Conservation (phyloP, 2,113 vertebrate species). For the Labeo rohita region DNA sequence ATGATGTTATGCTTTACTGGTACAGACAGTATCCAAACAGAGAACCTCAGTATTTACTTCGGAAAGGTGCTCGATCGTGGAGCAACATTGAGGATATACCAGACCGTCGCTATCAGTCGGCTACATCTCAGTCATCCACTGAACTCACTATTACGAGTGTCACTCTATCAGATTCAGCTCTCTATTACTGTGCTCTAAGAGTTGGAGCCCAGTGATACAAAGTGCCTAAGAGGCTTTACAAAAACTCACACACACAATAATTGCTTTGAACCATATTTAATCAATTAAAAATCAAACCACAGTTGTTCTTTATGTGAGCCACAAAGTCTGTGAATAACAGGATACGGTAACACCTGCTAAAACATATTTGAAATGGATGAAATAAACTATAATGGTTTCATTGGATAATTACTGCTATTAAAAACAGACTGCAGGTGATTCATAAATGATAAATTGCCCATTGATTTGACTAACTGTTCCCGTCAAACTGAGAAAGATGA, state of each 20-base stretch:
- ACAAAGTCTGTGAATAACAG: not conserved
- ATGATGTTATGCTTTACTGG: too few species aligned
- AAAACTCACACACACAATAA: not conserved
- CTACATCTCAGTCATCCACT: not conserved
- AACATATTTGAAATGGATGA: not conserved
- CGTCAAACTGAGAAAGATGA: not conserved
- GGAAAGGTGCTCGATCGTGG: too few species aligned
- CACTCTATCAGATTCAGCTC: not conserved
- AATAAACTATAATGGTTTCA: not conserved
- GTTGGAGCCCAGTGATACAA: not conserved
- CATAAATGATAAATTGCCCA: not conserved
- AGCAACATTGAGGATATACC: too few species aligned
- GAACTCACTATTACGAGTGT: too few species aligned
- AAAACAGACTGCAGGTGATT: not conserved
- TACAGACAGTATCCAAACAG: too few species aligned
- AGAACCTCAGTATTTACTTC: too few species aligned
- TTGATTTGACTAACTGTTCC: not conserved
- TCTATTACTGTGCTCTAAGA: conserved; percentile 36
- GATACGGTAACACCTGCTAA: not conserved
- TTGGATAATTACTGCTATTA: not conserved
- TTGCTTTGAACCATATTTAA: too few species aligned
- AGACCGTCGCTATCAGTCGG: too few species aligned
- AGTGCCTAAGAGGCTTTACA: conserved; percentile 2
- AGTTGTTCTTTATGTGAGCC: too few species aligned
- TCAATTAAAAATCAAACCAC: too few species aligned